A percentile compares a stretch with the other conserved stretches of the same genome.
These are phyloP conservation scores for Eupleurogrammus muticus DNA, from an alignment of 2,797 vertebrate species.

Conservation along the genomic window DNA sequence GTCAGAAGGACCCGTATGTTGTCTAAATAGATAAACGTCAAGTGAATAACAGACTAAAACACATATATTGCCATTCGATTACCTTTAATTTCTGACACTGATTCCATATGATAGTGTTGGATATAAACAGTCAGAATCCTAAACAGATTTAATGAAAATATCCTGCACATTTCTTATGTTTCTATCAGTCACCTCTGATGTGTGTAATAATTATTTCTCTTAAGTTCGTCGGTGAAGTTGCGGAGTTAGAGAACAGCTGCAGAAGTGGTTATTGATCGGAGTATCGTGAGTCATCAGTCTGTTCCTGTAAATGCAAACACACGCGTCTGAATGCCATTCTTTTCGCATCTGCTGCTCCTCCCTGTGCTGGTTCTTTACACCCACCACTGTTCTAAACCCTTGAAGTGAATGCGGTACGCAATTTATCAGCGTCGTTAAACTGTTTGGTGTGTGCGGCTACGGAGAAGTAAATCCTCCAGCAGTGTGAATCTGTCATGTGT, in stretches of 20 bases:
- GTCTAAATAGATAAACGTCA: conserved; percentile 72
- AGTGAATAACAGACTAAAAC: conserved; percentile 64
- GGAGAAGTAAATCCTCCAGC: conserved; percentile 66
- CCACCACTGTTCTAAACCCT: conserved; percentile 47
- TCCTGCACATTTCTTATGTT: conserved; percentile 15
- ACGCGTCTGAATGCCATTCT: conserved; percentile 30
- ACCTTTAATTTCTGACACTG: conserved; percentile 62
- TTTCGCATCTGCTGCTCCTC: conserved; percentile 36
- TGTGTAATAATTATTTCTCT: conserved; percentile 47
- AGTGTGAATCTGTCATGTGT: conserved; percentile 67
- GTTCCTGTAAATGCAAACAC: conserved; percentile 48
- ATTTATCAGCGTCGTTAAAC: conserved; percentile 72
- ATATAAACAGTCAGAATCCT: conserved; percentile 32
- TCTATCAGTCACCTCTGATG: conserved; percentile 43
- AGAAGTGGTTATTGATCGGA: conserved; percentile 50
- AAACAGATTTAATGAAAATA: conserved; percentile 20
- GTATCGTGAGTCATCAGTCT: conserved; percentile 51
- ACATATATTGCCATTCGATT: conserved; percentile 51
- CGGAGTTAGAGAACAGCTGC: conserved; percentile 26
- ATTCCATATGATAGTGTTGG: conserved; percentile 27
- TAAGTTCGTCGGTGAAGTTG: conserved; percentile 27
- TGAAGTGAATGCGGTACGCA: conserved; percentile 47
- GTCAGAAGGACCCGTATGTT: conserved; percentile 61
- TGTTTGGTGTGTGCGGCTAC: conserved; percentile 50
- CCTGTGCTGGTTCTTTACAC: conserved; percentile 40